Evolutionary conservation across 2,113 vertebrate species (phyloP), one percentile per base, ranked within the genome.

Genomic region (Caranx ignobilis): DNA sequence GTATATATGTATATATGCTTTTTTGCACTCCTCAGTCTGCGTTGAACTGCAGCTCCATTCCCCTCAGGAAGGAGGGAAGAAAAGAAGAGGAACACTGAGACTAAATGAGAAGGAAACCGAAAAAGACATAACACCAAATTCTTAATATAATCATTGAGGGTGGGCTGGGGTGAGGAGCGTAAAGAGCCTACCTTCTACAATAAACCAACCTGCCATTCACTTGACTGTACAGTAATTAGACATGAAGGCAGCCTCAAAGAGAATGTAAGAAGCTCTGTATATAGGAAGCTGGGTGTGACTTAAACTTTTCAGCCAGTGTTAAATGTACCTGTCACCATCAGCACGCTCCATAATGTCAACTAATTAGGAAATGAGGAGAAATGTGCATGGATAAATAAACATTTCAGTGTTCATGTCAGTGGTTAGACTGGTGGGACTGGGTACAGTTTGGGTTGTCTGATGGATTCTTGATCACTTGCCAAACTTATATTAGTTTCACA

Each of bases 311-410:
- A 87, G 43, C 71, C 56, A 45, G 83, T 79, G 87, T 91, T 90
- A 86, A 89, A 87, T 85, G 85, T 83, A 86, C 71, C 88, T 91
- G 92, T 93, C 91, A 87, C 81, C 84, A 81, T 87, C 71, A 75
- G 88, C 87, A 91, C 73, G 79, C 85, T 77, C 88, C 61, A 11
- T 47, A 80, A 86, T 64, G 86, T 90, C 85, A 78, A 26, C 87
- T 87, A 35, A 89, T 89, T 88, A 88, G 66, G 75, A 86, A 79
- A 82, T 8, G 78, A 66, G 75, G 73, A 82, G 73, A 88, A 91
- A 90, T 65, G 89, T 88, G 77, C 55, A 0, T 52, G 75, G 82
- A 88, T 82, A 92, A 91, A 91, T 91, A 93, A 92, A 91, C 91
- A 3, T 64, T 78, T 79, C 84, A 81, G 55, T 19, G 41, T 75